A percentile compares a stretch with the other conserved stretches of the same genome.
Evolutionary conservation across 2,113 vertebrate species (phyloP).

Genomic region (Amphilophus citrinellus): DNA sequence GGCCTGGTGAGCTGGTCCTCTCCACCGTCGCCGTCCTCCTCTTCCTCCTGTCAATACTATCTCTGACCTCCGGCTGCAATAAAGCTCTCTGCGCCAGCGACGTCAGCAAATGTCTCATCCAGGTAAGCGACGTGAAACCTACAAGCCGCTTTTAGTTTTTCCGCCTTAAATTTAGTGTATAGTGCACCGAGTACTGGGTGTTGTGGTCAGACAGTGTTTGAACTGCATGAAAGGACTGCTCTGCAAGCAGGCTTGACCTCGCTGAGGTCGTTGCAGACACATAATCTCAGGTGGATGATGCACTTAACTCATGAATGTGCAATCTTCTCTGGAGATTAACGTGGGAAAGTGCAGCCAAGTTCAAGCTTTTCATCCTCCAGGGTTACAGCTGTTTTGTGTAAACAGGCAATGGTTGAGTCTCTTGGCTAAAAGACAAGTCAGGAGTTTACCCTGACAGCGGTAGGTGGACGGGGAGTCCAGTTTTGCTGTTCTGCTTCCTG

Average conservation of each 20-base stretch:
- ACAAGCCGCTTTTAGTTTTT: neutral
- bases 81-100: conserved; percentile 98
- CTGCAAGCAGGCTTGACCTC: neutral
- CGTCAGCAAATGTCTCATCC: conserved; percentile 98
- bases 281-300: neutral
- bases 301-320: neutral
- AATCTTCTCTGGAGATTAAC: conserved; percentile 18
- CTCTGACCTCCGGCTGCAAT: conserved; percentile 88
- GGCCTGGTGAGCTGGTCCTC: conserved; percentile 74
- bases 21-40: conserved; percentile 79
- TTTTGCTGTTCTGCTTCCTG: neutral
- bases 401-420: conserved; percentile 4
- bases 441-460: neutral
- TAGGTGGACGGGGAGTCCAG: neutral
- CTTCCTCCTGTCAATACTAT: conserved; percentile 84
- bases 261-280: neutral
- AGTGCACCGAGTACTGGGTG: neutral
- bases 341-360: neutral
- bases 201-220: neutral
- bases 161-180: accelerated
- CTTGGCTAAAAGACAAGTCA: neutral
- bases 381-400: conserved; percentile 11
- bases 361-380: conserved; percentile 2
- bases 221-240: neutral
- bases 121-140: conserved; percentile 79